These are phyloP conservation scores for Syndactyla subalaris DNA, from an alignment of 2,797 vertebrate genomes.

Conservation along the genomic window DNA sequence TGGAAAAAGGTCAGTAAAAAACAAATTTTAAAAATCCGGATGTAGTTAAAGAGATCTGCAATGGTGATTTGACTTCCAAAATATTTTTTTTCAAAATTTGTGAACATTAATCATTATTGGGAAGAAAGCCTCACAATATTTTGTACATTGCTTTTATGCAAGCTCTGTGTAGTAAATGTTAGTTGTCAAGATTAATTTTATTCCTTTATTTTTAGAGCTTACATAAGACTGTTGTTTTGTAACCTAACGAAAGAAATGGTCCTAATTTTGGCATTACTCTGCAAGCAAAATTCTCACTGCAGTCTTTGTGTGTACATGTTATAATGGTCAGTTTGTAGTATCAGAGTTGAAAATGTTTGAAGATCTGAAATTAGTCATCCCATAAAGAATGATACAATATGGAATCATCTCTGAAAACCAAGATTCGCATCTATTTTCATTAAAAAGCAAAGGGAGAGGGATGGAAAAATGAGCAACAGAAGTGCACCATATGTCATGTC, in stretches of 20 bases:
- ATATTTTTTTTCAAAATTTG: not conserved
- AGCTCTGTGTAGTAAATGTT: not conserved
- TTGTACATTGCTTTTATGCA: not conserved
- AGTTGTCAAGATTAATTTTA: not conserved
- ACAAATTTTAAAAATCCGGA: not conserved
- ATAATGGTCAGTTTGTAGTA: not conserved
- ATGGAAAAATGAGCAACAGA: not conserved
- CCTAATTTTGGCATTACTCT: not conserved
- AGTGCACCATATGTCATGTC: not conserved
- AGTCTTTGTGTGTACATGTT: not conserved
- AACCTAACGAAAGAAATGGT: not conserved
- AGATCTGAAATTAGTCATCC: not conserved
- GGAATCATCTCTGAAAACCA: not conserved
- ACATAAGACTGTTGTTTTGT: not conserved
- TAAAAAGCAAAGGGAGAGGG: not conserved
- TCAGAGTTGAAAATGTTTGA: not conserved
- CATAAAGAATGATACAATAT: not conserved
- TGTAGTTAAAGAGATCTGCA: not conserved
- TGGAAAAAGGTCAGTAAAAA: not conserved
- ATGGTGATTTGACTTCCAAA: not conserved
- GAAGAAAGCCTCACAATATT: not conserved
- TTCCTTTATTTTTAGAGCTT: conserved; percentile 4
- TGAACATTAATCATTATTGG: not conserved
- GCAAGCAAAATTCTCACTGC: not conserved
- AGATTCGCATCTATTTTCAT: not conserved